These are phyloP conservation scores for Chrysemys picta DNA, from an alignment of 2,113 vertebrate species.

Conservation along the genomic window DNA sequence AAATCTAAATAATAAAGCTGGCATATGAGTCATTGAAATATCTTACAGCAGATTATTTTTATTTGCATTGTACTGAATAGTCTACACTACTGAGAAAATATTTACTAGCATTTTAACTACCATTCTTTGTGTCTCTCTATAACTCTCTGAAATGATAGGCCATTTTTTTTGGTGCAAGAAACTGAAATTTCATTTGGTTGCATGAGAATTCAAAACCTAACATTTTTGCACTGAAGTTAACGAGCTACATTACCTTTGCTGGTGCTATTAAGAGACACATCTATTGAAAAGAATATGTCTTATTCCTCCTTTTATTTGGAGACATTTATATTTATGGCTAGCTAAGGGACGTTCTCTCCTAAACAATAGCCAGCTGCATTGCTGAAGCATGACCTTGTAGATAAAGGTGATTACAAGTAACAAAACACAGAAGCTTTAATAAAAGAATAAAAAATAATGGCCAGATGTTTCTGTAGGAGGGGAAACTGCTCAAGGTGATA, in stretches of 20 bases:
- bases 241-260: not conserved
- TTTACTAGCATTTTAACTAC: not conserved
- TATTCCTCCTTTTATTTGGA: not conserved
- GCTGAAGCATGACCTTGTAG: not conserved
- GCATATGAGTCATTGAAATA: not conserved
- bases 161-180: not conserved
- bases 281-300: not conserved
- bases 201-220: not conserved
- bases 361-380: not conserved
- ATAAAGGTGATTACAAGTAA: not conserved
- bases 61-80: not conserved
- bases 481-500: not conserved
- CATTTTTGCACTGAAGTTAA: not conserved
- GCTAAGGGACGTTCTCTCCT: not conserved
- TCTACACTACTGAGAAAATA: not conserved
- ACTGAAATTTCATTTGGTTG: not conserved
- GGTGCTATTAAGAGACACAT: not conserved
- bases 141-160: not conserved
- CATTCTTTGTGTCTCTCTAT: not conserved
- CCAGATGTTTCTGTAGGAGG: not conserved
- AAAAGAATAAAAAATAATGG: not conserved
- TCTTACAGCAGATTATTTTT: not conserved
- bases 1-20: not conserved
- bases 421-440: not conserved
- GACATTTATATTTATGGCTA: not conserved